Evolutionary conservation across 2,888 invertebrate species (phyloP), one percentile per base, ranked within the genome.

Genomic region (Pollenia griseotomentosa): DNA sequence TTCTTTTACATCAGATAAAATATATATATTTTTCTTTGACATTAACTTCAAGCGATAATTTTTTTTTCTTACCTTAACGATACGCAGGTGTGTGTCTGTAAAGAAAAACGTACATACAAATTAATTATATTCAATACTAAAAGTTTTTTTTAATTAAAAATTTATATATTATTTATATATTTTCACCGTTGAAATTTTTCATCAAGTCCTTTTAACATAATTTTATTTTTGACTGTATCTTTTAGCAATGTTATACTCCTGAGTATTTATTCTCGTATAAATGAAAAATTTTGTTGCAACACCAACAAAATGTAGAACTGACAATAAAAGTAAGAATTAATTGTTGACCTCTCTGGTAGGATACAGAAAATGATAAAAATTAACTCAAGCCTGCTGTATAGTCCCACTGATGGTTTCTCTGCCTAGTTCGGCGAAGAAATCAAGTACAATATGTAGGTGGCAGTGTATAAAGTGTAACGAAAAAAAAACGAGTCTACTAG

Each of bases 271-370:
- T 46, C 71, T 16, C 33, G 16, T 33, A 33, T n/a, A 8, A 14
- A 16, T 19, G 16, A n/a, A 11, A 12, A 74, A 11, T 23, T 55
- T 46, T 61, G 10, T 48, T 55, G 61, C 48, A 48, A 40, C 46
- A 12, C 40, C 46, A 57, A 40, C 79, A 42, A 57, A 44, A 10
- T 59, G 55, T 14, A 46, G 16, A 33, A 6, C 33, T 82, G 74
- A 51, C 66, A 82, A 66, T 75, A 85, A 81, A 77, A 74, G 79
- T 75, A 83, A 84, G 73, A 86, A 78, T 83, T 87, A 88, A 85
- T 88, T 87, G 83, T 81, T 88, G 88, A 87, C 85, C 86, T 81
- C 74, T 74, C 63, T 44, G 68, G n/a, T 16, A 48, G 48, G 7
- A 59, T 57, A 59, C 66, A 23, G 66, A 75, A 59, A 51, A 51